Evolutionary conservation across 2,797 vertebrate genomes (phyloP), one percentile per base, ranked within the genome.

Genomic region (Spondyliosoma cantharus): DNA sequence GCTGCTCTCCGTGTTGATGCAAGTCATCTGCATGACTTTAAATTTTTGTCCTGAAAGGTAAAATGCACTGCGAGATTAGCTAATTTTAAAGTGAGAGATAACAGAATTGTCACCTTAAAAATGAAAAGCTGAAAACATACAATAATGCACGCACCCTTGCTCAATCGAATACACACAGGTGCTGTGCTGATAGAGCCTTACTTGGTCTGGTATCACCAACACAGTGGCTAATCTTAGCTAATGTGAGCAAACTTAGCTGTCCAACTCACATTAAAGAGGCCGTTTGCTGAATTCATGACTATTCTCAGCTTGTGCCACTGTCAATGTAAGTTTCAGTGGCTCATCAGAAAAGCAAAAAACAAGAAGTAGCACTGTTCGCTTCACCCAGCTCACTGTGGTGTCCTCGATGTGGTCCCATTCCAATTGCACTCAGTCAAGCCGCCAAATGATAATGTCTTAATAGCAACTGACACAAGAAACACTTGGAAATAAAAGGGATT

Each of bases 1-100:
- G 48, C 58, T 84, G 37, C 45, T 58, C 43, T 45, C 73, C n/a
- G 25, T 60, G 49, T 65, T 71, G 42, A 57, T 63, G 49, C 22
- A 46, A 65, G 24, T 81, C 8, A 25, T 53, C 46, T 74, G 54
- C 66, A 53, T 78, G 45, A 59, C 72, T 80, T 75, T 63, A 63
- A 49, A 64, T 71, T 59, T 14, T 59, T 14, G 25, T 20, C 27
- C 27, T 7, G 2, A 24, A 80, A 61, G 43, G 69, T 22, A 15
- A 65, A 43, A 76, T 73, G 20, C 2, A 61, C 24, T n/a, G 13
- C 3, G 3, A 52, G 11, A 7, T 12, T 19, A 67, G 3, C 7
- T 2, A 7, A 14, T 37, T 37, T 37, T 37, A 37, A 72, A 80
- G 25, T 59, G 7, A 25, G 20, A 61, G 22, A 32, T 3, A 19